Evolutionary conservation across 1,140 invertebrate genomes (phyloP).

Genomic region (Atta colombica): DNA sequence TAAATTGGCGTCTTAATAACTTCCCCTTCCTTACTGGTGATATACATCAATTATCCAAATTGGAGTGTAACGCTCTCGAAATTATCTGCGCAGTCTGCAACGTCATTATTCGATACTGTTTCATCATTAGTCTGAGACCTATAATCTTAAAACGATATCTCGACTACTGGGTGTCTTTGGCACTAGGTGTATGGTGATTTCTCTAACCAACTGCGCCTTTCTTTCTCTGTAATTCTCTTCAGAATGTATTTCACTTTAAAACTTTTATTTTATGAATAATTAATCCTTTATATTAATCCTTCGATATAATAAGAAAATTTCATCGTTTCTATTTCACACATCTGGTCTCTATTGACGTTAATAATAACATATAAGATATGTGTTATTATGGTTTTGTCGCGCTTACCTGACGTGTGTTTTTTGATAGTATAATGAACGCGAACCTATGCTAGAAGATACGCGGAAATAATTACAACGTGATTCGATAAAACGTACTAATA

Average conservation of each 20-base stretch:
- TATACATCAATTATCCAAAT: constrained; percentile 63
- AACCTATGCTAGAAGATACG: constrained; percentile 40
- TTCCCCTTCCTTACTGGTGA: constrained; percentile 50
- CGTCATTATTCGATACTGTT: constrained; percentile 59
- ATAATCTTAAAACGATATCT: constrained; percentile 43
- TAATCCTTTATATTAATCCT: no score
- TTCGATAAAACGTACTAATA: constrained; percentile 69
- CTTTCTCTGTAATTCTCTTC: not conserved
- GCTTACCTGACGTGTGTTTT: constrained; percentile 27
- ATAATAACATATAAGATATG: constrained; percentile 7
- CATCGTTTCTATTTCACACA: constrained; percentile 16
- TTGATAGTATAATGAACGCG: constrained; percentile 15
- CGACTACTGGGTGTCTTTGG: constrained; percentile 12
- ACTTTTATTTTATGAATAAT: not conserved
- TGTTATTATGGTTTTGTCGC: constrained; percentile 31
- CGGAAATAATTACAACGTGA: constrained; percentile 74
- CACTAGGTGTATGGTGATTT: not conserved
- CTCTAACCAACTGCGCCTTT: not conserved
- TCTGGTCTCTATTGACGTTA: constrained; percentile 18
- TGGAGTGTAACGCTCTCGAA: constrained; percentile 57
- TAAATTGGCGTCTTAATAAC: constrained; percentile 63
- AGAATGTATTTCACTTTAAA: not conserved
- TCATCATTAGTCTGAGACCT: constrained; percentile 49
- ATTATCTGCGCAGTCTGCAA: constrained; percentile 57
- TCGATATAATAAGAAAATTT: not conserved